Base-by-base conservation (phyloP, 2,888 invertebrate genomes). In the Teinopalpus imperialis region DNA sequence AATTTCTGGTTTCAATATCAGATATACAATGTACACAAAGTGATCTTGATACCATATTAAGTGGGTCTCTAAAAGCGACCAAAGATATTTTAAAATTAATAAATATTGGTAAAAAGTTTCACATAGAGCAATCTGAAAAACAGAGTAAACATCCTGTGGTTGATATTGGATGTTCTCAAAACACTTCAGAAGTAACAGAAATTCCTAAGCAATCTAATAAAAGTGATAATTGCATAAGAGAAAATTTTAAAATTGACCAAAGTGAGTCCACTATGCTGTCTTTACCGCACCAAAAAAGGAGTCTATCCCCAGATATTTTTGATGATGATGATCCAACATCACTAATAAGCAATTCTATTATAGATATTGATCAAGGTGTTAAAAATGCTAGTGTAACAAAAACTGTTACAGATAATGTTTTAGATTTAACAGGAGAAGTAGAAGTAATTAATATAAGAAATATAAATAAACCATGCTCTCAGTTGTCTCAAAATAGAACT, bases 271-370 rank as follows among this genome's bases (percentile, higher is more conserved):
- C 16, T 12, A 41, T 35, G 35, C 7, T 24, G 7, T 12, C 29
- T 23, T 23, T 12, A 27, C 10, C 21, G 2, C 16, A 30, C 2
- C 8, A 23, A 16, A 31, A 32, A 13, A 76, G 87, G 65, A 76
- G 85, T 57, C 53, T 55, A 50, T 89, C 89, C 1, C 89, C 89
- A 37, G 89, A 89, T 61, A 57, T 89, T 30, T 89, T 89, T 76
- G 89, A 81, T 66, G 88, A 88, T 66, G 88, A 88, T 56, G 51
- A 56, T 0, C 63, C 65, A 26, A 52, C 57, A n/a, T n/a, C n/a
- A 18, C 56, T 74, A 9, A 42, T 61, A 35, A 54, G 56, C 10
- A 16, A 36, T 36, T 31, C 31, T 20, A 30, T 29, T 23, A 13
- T 2, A 20, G n/a, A 37, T 12, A 8, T 4, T 31, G 6, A 12